Percentiles rank a stretch among this genome's conserved stretches.
phyloP scores from a whole-genome alignment of 2,888 invertebrate species.

The Rhingia rostrata region DNA sequence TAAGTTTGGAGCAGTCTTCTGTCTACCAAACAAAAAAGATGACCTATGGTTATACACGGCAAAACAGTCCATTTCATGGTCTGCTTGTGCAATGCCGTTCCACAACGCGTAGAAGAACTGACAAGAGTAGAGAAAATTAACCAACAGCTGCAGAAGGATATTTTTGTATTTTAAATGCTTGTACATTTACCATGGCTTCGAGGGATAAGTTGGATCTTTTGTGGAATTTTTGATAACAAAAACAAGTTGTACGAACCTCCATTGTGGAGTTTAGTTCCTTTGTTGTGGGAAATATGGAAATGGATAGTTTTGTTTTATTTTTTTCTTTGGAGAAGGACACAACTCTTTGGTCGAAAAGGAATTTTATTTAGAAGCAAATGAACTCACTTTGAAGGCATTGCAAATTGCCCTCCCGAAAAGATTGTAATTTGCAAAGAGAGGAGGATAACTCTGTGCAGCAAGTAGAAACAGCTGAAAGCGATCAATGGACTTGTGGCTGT shows the following conservation, averaged over 20 bases:
- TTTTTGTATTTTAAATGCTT: slow-evolving; percentile 6
- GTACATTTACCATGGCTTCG: background rate
- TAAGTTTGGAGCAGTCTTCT: slow-evolving; percentile 9
- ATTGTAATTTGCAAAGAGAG: too few relatives aligned
- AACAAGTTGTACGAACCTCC: background rate
- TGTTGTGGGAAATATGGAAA: background rate
- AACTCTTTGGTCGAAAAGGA: background rate
- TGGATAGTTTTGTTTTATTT: background rate
- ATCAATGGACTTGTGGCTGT: too few relatives aligned
- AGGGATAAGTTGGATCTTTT: background rate
- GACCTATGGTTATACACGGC: background rate
- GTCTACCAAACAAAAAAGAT: background rate
- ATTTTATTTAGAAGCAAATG: background rate
- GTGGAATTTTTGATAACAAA: background rate
- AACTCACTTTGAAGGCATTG: too few relatives aligned
- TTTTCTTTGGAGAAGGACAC: background rate
- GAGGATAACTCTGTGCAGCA: too few relatives aligned
- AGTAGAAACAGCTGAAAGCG: too few relatives aligned
- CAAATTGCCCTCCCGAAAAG: too few relatives aligned
- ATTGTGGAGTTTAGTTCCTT: background rate
- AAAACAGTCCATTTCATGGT: too few relatives aligned
- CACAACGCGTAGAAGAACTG: background rate
- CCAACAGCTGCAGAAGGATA: slow-evolving; percentile 3
- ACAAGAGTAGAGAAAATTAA: slow-evolving; percentile 1
- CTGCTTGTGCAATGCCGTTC: background rate